Percentiles rank a stretch among this genome's conserved stretches.
These are phyloP conservation scores for Cyclophora punctaria DNA, from an alignment of 2,888 invertebrate genomes.

Conservation along the genomic window DNA sequence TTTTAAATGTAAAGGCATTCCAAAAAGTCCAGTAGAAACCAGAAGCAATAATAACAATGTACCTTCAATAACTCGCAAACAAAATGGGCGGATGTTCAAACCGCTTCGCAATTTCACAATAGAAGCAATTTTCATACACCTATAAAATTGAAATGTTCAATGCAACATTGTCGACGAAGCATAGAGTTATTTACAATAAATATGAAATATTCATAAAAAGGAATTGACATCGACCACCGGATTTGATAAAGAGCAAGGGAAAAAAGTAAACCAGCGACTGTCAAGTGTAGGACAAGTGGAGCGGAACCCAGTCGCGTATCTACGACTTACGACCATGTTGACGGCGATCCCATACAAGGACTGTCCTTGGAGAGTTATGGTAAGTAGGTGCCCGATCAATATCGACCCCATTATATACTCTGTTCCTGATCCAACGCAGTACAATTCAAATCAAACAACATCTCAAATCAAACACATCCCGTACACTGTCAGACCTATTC, in stretches of 20 bases:
- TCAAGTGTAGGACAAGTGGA: constrained; percentile 36
- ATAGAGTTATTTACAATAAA: constrained; percentile 65
- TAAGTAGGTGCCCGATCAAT: constrained; percentile 32
- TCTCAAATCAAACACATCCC: no score
- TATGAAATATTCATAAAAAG: constrained; percentile 69
- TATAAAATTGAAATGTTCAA: constrained; percentile 53
- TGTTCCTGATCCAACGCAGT: constrained; percentile 21
- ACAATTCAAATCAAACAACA: no score
- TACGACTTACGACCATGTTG: constrained; percentile 7
- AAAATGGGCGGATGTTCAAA: constrained; percentile 24
- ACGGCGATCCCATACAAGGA: constrained; percentile 29
- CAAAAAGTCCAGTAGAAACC: constrained; percentile 10
- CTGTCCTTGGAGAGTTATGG: constrained; percentile 31
- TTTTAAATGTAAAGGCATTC: no score
- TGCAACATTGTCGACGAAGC: constrained; percentile 50
- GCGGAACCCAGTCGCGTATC: constrained; percentile 21
- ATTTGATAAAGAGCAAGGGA: constrained; percentile 33
- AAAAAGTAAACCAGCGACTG: constrained; percentile 40
- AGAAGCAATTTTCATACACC: constrained; percentile 39
- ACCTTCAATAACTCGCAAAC: constrained; percentile 12
- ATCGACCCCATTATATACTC: constrained; percentile 47
- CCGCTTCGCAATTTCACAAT: constrained; percentile 32
- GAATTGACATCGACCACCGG: constrained; percentile 48
- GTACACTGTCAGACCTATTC: no score
- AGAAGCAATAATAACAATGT: constrained; percentile 12